A percentile compares a stretch with the other conserved stretches of the same genome.
Conservation (phyloP, 2,113 vertebrate genomes). For the Gopherus flavomarginatus region DNA sequence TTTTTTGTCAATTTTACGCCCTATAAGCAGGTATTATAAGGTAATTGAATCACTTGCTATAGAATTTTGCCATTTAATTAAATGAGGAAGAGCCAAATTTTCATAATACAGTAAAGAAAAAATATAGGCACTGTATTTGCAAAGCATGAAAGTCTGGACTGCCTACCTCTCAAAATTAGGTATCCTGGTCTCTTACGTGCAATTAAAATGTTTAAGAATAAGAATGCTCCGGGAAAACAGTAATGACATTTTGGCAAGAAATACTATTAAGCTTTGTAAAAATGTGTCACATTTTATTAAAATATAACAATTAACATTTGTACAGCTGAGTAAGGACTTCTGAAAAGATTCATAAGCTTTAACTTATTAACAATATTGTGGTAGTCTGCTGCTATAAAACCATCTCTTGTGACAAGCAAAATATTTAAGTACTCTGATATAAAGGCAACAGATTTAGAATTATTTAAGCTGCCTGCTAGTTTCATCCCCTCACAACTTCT, state of each 20-base stretch:
- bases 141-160: conserved; percentile 24
- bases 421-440: conserved; percentile 64
- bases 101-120: not conserved
- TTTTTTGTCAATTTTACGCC: not conserved
- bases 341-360: conserved; percentile 52
- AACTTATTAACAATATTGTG: conserved; percentile 55
- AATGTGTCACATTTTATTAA: conserved; percentile 58
- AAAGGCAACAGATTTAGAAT: conserved; percentile 66
- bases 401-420: conserved; percentile 46
- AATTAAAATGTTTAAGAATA: conserved; percentile 47
- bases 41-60: not conserved
- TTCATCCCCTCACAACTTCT: conserved; percentile 25
- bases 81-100: not conserved
- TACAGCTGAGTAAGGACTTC: conserved; percentile 52
- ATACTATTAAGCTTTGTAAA: conserved; percentile 10
- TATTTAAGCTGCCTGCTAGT: conserved; percentile 32
- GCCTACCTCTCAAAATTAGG: conserved; percentile 49
- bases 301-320: conserved; percentile 49
- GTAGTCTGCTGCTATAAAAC: conserved; percentile 44
- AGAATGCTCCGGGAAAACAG: conserved; percentile 58
- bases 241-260: conserved; percentile 60
- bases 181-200: conserved; percentile 7
- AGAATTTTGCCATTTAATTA: not conserved
- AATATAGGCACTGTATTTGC: not conserved
- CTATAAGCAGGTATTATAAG: not conserved